Conservation (phyloP, 2,113 vertebrate species). For the Brevimyrus niger region DNA sequence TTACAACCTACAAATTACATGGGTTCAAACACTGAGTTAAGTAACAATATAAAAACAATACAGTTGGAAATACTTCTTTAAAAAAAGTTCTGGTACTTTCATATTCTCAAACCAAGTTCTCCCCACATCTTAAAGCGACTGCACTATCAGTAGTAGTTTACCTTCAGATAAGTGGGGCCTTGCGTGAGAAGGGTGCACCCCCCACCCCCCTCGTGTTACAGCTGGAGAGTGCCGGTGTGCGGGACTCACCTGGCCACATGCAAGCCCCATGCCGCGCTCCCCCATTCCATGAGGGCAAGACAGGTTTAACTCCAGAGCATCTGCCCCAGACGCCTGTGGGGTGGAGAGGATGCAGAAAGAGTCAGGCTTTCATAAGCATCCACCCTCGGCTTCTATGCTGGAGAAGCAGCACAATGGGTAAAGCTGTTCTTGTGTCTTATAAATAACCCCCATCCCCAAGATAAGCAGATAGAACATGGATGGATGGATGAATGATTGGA, state of each 20-base stretch:
- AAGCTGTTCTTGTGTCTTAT: neutral
- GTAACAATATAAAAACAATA: neutral
- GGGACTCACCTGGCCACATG: constrained; percentile 63
- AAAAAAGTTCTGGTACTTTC: neutral
- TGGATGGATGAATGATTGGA: neutral
- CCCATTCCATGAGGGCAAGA: constrained; percentile 98
- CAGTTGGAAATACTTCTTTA: neutral
- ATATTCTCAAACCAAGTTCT: neutral
- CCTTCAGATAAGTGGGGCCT: neutral
- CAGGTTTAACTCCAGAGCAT: constrained; percentile 92
- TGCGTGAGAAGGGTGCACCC: neutral
- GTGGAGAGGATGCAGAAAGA: neutral
- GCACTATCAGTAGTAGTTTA: neutral
- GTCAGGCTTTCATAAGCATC: neutral
- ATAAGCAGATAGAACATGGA: neutral
- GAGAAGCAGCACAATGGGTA: neutral
- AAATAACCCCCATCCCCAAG: neutral
- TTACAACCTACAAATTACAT: neutral
- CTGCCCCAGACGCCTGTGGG: constrained; percentile 75
- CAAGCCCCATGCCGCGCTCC: constrained; percentile 94
- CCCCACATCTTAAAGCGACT: neutral
- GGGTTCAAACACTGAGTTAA: neutral
- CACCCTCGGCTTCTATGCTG: neutral
- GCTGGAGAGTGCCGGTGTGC: neutral
- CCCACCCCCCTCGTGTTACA: neutral